Evolutionary conservation across 2,113 vertebrate genomes (phyloP), one percentile per base, ranked within the genome.

Genomic region (Epinephelus cyanopodus): DNA sequence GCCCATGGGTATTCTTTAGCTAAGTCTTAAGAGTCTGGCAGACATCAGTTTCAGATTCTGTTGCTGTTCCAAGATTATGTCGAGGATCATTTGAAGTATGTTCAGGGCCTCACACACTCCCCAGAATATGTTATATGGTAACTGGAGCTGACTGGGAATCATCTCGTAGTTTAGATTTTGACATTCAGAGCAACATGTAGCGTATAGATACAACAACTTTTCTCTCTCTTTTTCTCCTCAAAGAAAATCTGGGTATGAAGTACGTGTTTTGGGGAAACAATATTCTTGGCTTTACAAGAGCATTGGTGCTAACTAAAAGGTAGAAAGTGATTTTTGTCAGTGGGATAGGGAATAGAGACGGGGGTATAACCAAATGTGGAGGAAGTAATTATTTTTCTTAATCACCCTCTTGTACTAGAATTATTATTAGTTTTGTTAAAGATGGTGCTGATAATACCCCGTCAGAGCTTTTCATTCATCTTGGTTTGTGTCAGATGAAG

Each of bases 11-110:
- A 77, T 83, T 86, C 63, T 65, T 76, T 33, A 47, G 82, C 75
- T 64, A 65, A 57, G 71, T 66, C 75, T 60, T 25, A 61, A 15
- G 78, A 70, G 73, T 84, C 67, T 85, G 72, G 65, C 71, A 85
- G 81, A 88, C 45, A 56, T 83, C 56, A 52, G 66, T 69, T 86
- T 78, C 33, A 68, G 63, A 79, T 84, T 85, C 70, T 71, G 52
- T 87, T 78, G 71, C 75, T 71, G 53, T 74, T 85, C 74, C 69
- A 74, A 88, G 52, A 88, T 88, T 74, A 78, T 84, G 81, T 76
- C 10, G 29, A 76, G 79, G 56, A 87, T 83, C 64, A 87, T 91
- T 83, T 87, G 52, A 89, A 85, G 60, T 78, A 61, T 77, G 72
- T 85, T 81, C 79, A 76, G 72, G 57, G 76, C 45, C 13, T 50